Evolutionary conservation across 2,113 vertebrate species (phyloP), one percentile per base, ranked within the genome.

Genomic region (Stigmatopora nigra): DNA sequence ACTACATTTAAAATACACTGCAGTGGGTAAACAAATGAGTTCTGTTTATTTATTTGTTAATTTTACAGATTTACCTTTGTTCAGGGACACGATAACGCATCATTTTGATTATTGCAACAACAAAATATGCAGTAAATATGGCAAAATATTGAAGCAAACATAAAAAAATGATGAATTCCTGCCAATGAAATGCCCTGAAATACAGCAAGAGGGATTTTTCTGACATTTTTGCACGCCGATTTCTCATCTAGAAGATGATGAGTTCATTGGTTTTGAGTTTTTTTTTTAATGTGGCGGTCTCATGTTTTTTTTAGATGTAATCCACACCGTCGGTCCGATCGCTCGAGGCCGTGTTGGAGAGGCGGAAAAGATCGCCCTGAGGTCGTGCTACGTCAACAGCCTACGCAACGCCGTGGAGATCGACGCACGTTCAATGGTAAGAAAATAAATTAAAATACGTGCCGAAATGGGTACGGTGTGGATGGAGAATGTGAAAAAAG

Each of bases 301-400:
- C 67, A 15, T 65, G 46, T 64, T 47, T 69, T 64, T 47, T 69
- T 58, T 86, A 96, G 94, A 92, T 61, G 92, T 96, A 76, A 92
- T 95, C 82, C 94, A 95, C 85, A 93, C 93, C 0, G 93, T 95
- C 84, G 93, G 93, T 22, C 93, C 94, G 17, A 89, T 95, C 9
- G 90, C 63, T 38, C 83, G 85, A 78, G 89, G 58, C 75, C 84
- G 71, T 68, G 89, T 80, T 19, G 86, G 80, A 48, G 85, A 84
- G 72, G 84, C 46, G 70, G 85, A 79, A 77, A 82, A 64, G 80
- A 71, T 58, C 0, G 89, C 90, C 5, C 89, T 95, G 68, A 87
- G 81, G 74, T 89, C 82, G 53, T 94, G 93, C 84, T 96, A 95
- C 87, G 81, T 61, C 70, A 92, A 88, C 88, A 92, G 92, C 84